Conservation (phyloP, 92 coral and sea anemone species). For the Phenganax marumi region DNA sequence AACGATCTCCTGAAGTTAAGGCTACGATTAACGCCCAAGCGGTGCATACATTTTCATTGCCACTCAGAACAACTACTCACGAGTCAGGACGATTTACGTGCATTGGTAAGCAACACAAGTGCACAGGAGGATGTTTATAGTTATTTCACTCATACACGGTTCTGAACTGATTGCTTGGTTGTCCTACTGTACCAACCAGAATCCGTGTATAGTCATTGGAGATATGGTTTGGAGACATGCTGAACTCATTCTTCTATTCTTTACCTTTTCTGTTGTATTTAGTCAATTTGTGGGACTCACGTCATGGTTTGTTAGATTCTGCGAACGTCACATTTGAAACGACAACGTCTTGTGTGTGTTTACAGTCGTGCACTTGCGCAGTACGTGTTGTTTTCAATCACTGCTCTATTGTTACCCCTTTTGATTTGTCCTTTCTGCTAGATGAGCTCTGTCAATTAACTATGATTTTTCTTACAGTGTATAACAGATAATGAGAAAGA, state of each 20-base stretch:
- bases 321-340: constrained; percentile 90
- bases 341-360: constrained; percentile 89
- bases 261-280: neutral
- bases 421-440: neutral
- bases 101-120: constrained; percentile 55
- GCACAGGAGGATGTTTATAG: no score
- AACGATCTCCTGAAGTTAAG: constrained; percentile 66
- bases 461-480: constrained; percentile 7
- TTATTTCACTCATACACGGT: no score
- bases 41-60: constrained; percentile 70
- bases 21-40: constrained; percentile 88
- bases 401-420: neutral
- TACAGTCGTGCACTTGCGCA: constrained; percentile 82
- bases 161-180: no score
- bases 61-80: constrained; percentile 67
- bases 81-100: constrained; percentile 73
- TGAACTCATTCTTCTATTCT: neutral
- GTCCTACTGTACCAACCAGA: no score
- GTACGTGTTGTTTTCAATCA: constrained; percentile 53
- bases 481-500: constrained; percentile 8
- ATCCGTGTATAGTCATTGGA: neutral
- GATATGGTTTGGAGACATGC: neutral
- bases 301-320: constrained; percentile 79
- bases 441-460: neutral
- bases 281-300: constrained; percentile 90